Base-by-base conservation (phyloP, 2,113 vertebrate species). In the Todiramphus saurophagus region DNA sequence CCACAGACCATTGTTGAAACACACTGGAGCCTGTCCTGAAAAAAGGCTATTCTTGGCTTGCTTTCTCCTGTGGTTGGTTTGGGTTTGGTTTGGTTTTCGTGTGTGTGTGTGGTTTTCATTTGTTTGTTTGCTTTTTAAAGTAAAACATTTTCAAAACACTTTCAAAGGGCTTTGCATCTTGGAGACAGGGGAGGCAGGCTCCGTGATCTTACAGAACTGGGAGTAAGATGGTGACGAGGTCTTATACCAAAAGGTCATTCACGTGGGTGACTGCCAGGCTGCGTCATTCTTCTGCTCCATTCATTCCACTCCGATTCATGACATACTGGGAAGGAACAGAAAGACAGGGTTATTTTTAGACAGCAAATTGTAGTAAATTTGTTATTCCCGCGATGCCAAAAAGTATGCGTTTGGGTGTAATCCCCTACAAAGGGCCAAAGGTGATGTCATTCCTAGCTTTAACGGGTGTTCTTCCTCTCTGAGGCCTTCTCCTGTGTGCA, bases 241-340 rank as follows among this genome's bases (percentile, higher is more conserved):
- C 88, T 72, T 50, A 75, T 64, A 76, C 95, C 93, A 39, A 66
- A 53, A 97, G 96, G 91, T 73, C 1, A 74, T 69, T 24, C 43
- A 87, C 19, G 13, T 89, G 91, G 92, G 83, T 84, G 82, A 59
- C 43, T 68, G 96, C 88, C 78, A 64, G 92, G 81, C 94, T 83
- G 93, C 30, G 27, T 91, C 83, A 30, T 93, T 79, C 64, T 94
- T 48, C 27, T 4, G 0, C 82, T 95, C 89, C 69, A 5, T 56
- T 48, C 37, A 43, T 48, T 60, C 80, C 33, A 10, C 11, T 16
- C 30, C 20, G 1, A 6, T 89, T 98, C 97, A 98, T 59, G 98
- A 98, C 98, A 98, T 97, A 66, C 98, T 98, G 95, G 53, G 72
- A 60, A 89, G 56, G 31, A 33, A 69, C 41, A 92, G 70, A 91